Conservation (phyloP, 2,113 vertebrate genomes). For the Microcebus lehilahytsara region DNA sequence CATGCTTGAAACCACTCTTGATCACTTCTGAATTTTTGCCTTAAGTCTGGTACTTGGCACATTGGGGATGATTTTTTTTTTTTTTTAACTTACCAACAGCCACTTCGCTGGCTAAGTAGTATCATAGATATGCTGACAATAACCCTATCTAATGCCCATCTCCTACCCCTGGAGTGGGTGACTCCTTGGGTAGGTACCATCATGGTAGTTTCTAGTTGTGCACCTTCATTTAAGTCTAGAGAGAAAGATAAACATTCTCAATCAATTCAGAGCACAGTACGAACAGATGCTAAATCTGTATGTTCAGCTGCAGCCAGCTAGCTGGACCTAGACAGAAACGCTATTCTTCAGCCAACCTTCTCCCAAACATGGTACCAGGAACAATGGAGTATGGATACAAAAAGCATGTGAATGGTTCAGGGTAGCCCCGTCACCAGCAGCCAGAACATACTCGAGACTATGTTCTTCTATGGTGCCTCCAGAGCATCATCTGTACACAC, state of each 20-base stretch:
- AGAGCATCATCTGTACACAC: background rate
- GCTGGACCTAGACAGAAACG: slow-evolving; percentile 34
- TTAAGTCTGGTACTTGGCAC: background rate
- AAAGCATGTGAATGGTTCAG: slow-evolving; percentile 49
- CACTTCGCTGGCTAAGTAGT: background rate
- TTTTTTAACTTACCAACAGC: background rate
- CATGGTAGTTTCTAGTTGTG: background rate
- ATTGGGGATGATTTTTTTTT: background rate
- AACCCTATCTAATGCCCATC: background rate
- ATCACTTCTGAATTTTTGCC: background rate
- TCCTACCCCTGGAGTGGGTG: background rate
- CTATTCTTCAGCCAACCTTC: slow-evolving; percentile 44
- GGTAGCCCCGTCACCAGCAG: slow-evolving; percentile 50
- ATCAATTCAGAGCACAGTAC: background rate
- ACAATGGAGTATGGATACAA: background rate
- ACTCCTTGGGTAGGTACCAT: background rate
- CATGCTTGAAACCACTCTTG: background rate
- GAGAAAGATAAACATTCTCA: slow-evolving; percentile 12
- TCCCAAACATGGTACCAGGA: background rate
- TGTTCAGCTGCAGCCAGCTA: slow-evolving; percentile 6
- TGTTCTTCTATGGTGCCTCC: background rate
- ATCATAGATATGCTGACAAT: background rate
- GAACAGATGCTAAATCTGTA: background rate
- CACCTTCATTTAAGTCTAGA: background rate
- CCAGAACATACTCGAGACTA: background rate